Evolutionary conservation across 2,113 vertebrate species (phyloP).

Genomic region (Cnemophilus loriae): DNA sequence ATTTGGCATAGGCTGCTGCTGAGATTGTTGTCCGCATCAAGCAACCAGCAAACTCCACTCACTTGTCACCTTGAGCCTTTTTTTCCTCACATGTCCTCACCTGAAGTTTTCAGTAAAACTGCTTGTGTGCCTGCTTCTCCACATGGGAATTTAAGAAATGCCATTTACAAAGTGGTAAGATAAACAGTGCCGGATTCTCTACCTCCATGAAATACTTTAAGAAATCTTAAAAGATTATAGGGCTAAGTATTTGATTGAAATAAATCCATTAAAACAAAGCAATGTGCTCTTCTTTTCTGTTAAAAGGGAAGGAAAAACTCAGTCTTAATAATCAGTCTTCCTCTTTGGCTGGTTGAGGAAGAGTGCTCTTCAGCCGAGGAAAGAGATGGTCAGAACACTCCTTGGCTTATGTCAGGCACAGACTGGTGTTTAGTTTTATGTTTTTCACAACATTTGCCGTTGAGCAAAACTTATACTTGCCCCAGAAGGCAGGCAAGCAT

Average conservation of each 20-base stretch:
- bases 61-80: background rate
- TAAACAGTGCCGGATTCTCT: background rate
- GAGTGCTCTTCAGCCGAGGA: background rate
- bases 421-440: background rate
- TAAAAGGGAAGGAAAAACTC: background rate
- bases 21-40: background rate
- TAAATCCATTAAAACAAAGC: background rate
- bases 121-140: background rate
- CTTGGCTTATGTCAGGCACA: background rate
- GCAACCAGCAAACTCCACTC: background rate
- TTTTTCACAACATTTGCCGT: slow-evolving; percentile 20
- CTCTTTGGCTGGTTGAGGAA: background rate
- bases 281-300: background rate
- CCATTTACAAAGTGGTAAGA: background rate
- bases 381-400: background rate
- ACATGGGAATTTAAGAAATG: background rate
- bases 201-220: background rate
- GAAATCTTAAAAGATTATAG: background rate
- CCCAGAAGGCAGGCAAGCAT: slow-evolving; percentile 33
- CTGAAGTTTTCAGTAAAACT: background rate
- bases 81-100: background rate
- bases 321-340: background rate
- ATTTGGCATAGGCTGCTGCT: background rate
- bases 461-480: slow-evolving; percentile 10
- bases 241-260: background rate